Evolutionary conservation across 2,113 vertebrate species (phyloP).

Genomic region (Stegastes partitus): DNA sequence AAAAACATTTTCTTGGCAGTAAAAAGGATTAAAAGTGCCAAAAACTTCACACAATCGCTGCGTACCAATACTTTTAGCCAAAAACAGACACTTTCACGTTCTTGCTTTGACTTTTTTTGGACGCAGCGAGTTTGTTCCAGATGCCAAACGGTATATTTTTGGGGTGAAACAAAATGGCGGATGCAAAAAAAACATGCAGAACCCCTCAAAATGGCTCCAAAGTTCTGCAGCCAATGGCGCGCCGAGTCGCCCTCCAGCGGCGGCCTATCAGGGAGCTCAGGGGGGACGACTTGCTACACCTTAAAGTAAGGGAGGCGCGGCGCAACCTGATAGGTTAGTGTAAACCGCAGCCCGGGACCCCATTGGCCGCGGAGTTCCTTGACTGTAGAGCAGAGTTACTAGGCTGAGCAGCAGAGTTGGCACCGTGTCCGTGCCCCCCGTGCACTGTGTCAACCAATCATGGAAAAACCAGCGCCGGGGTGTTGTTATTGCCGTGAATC

Average conservation of each 20-base stretch:
- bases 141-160: background rate
- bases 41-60: too few species aligned
- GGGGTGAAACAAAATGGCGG: conserved; percentile 75
- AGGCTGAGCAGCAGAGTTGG: conserved; percentile 67
- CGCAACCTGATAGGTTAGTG: conserved; percentile 55
- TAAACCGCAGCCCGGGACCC: conserved; percentile 17
- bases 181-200: background rate
- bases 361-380: conserved; percentile 65
- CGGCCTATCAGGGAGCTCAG: conserved; percentile 59
- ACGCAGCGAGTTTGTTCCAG: too few species aligned
- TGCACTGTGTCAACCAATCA: conserved; percentile 58
- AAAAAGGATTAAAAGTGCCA: too few species aligned
- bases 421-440: conserved; percentile 18
- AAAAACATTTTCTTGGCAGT: too few species aligned
- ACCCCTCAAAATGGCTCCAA: conserved; percentile 77
- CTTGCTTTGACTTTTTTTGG: too few species aligned
- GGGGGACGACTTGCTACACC: conserved; percentile 9
- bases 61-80: too few species aligned
- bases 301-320: background rate
- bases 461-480: background rate
- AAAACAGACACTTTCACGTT: too few species aligned
- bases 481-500: conserved; percentile 23
- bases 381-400: conserved; percentile 68
- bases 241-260: background rate
- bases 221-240: conserved; percentile 56